phyloP scores from a whole-genome alignment of 2,888 invertebrate genomes.

The Perizoma flavofasciatum region DNA sequence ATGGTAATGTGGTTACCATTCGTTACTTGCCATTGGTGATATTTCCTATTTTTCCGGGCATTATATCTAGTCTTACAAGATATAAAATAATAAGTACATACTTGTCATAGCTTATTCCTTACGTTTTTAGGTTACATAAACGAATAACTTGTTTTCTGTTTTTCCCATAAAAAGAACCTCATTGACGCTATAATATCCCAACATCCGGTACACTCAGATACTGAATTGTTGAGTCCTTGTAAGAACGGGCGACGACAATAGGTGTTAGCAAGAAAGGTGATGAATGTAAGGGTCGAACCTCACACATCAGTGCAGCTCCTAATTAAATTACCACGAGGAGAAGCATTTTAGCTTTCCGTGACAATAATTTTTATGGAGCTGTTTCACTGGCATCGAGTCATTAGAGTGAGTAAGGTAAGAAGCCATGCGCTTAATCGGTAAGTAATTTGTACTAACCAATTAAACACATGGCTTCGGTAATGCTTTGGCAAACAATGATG shows the following conservation, averaged over 20 bases:
- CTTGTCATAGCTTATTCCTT: too few species aligned
- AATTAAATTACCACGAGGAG: slow-evolving; percentile 19
- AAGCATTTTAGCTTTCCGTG: slow-evolving; percentile 5
- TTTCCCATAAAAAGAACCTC: neutral
- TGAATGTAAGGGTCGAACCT: slow-evolving; percentile 17
- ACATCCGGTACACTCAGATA: slow-evolving; percentile 13
- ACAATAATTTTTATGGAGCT: slow-evolving; percentile 21
- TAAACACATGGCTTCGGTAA: neutral
- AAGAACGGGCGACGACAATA: slow-evolving; percentile 15
- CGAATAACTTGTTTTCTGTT: neutral
- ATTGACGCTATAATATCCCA: slow-evolving; percentile 14
- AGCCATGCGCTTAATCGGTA: too few species aligned
- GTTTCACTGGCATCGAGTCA: slow-evolving; percentile 3
- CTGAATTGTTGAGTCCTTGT: neutral
- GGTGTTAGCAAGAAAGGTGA: slow-evolving; percentile 9
- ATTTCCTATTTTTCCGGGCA: too few species aligned
- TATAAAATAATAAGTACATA: too few species aligned
- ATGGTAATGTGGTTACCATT: too few species aligned
- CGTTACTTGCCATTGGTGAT: too few species aligned
- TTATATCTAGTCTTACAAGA: too few species aligned
- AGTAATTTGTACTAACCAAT: slow-evolving; percentile 7
- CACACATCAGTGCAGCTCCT: slow-evolving; percentile 23
- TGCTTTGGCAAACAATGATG: too few species aligned
- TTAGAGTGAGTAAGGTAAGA: too few species aligned
- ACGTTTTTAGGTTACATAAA: too few species aligned